Conservation (phyloP, 2,797 vertebrate genomes). For the Fistularia tabacaria region DNA sequence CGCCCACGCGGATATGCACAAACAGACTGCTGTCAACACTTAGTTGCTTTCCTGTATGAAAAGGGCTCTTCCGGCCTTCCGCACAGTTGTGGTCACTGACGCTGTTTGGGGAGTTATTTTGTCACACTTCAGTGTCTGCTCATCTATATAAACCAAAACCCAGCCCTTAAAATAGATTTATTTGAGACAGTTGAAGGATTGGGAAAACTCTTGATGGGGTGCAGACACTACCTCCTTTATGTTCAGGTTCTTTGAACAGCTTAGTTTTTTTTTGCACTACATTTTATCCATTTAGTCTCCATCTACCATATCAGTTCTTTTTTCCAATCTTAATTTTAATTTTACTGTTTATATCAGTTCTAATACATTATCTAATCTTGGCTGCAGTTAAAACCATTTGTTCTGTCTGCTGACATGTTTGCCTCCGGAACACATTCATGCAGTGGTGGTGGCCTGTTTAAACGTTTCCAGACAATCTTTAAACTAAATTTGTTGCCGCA, state of each 20-base stretch:
- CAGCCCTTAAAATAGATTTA: conserved; percentile 72
- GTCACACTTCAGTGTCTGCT: conserved; percentile 68
- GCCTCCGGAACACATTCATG: conserved; percentile 22
- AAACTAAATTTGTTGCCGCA: too few species aligned
- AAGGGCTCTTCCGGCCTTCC: conserved; percentile 58
- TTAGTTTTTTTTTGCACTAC: conserved; percentile 43
- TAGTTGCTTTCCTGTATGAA: conserved; percentile 51
- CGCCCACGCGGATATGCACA: conserved; percentile 28
- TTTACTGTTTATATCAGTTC: too few species aligned
- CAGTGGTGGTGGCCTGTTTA: conserved; percentile 28
- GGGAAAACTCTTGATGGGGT: conserved; percentile 64
- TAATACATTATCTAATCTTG: too few species aligned
- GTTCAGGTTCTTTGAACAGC: conserved; percentile 50
- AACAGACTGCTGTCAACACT: conserved; percentile 59
- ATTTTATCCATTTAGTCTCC: too few species aligned
- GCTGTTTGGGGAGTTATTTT: conserved; percentile 72
- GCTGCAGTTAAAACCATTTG: too few species aligned
- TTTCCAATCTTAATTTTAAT: too few species aligned
- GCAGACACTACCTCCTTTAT: conserved; percentile 62
- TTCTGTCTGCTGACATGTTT: conserved; percentile 4
- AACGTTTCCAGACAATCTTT: conserved; percentile 4
- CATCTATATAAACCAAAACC: conserved; percentile 67
- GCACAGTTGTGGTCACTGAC: conserved; percentile 69
- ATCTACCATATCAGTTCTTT: too few species aligned
- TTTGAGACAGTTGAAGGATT: conserved; percentile 73